These are phyloP conservation scores for Empidonax traillii DNA, from an alignment of 2,113 vertebrate species.

Conservation along the genomic window DNA sequence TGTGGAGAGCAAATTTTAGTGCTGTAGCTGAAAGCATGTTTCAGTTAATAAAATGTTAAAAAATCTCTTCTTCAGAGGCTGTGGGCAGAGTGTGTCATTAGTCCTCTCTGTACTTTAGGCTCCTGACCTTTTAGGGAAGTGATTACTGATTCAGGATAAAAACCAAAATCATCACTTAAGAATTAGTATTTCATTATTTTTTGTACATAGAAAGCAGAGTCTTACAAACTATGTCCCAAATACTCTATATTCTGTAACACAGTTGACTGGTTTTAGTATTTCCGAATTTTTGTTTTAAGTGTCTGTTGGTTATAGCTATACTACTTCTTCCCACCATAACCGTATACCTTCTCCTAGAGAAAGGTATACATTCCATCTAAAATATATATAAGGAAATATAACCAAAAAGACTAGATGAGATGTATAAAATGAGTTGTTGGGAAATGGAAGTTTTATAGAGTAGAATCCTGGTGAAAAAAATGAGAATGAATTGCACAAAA, in stretches of 20 bases:
- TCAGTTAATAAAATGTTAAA: conserved; percentile 11
- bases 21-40: neutral
- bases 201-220: neutral
- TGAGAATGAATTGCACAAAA: neutral
- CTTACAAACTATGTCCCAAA: neutral
- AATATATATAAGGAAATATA: neutral
- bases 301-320: neutral
- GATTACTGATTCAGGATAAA: neutral
- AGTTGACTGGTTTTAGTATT: neutral
- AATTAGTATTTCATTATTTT: neutral
- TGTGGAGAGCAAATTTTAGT: neutral
- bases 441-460: neutral
- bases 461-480: neutral
- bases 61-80: neutral
- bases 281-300: neutral
- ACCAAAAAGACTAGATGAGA: neutral
- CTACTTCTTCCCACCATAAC: neutral
- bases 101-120: neutral
- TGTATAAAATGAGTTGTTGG: neutral
- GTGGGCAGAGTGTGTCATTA: neutral
- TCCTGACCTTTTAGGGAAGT: neutral
- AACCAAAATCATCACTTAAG: neutral
- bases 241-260: neutral
- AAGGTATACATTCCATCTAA: neutral
- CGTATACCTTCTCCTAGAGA: neutral